phyloP scores from a whole-genome alignment of 2,888 invertebrate species.

The Cosmorhoe ocellata region DNA sequence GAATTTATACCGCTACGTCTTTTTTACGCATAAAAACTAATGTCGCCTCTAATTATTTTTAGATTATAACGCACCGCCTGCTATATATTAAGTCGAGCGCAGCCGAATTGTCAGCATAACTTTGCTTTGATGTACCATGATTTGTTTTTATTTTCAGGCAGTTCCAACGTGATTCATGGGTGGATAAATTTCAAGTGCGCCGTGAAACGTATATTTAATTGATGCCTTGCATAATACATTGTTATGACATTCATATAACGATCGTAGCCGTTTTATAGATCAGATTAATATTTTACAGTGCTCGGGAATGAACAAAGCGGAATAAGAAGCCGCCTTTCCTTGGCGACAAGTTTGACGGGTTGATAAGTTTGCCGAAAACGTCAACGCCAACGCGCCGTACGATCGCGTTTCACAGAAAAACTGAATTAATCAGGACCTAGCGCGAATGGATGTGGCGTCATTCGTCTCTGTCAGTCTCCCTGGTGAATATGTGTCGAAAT shows the following conservation, averaged over 20 bases:
- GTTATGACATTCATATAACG: constrained; percentile 65
- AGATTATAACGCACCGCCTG: constrained; percentile 80
- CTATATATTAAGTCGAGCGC: constrained; percentile 76
- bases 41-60: constrained; percentile 82
- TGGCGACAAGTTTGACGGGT: constrained; percentile 52
- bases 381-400: constrained; percentile 57
- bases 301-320: constrained; percentile 36
- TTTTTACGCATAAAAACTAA: constrained; percentile 82
- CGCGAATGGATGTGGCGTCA: constrained; percentile 62
- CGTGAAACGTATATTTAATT: constrained; percentile 71
- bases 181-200: constrained; percentile 74
- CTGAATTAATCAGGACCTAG: constrained; percentile 74
- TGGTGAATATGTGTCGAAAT: constrained; percentile 51
- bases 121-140: constrained; percentile 79
- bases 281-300: constrained; percentile 29
- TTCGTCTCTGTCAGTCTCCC: constrained; percentile 66
- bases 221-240: constrained; percentile 64
- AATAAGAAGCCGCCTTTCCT: constrained; percentile 37
- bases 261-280: constrained; percentile 43
- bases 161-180: constrained; percentile 75
- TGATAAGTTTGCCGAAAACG: constrained; percentile 67
- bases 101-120: constrained; percentile 82
- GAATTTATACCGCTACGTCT: constrained; percentile 65
- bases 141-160: constrained; percentile 79
- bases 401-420: constrained; percentile 73